Base-by-base conservation (phyloP, 2,797 vertebrate species). In the Clarias platycephalus region DNA sequence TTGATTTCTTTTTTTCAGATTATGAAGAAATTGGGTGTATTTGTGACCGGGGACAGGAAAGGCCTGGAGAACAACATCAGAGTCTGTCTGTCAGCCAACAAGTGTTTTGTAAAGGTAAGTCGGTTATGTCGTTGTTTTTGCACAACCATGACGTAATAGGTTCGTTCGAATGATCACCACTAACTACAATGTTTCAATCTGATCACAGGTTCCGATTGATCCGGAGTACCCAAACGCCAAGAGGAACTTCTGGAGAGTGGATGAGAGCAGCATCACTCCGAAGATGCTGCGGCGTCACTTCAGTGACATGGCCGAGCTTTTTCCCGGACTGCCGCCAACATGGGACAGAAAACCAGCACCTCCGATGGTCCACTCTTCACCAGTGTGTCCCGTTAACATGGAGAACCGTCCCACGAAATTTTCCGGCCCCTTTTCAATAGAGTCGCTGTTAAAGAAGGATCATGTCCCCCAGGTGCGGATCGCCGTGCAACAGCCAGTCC, bases 221-320 rank as follows among this genome's bases (percentile, higher is more conserved):
- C 89, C 89, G 24, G 79, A 89, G 24, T 86, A 82, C 13, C 60
- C 84, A 15, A 87, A 88, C 37, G 88, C 91, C 22, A 93, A 91
- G 80, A 93, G 86, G 53, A 95, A 93, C 90, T 94, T 90, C 86
- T 94, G 94, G 94, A 94, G 91, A 88, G 90, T 95, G 77, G 93
- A 95, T 57, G 78, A 86, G 44, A 86, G 79, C 83, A 89, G 89
- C 64, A 93, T 95, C 86, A 93, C 94, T 12, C 85, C 82, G 3
- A 94, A 94, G 89, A 94, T 94, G 93, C 90, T 92, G 70, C 93
- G 91, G 20, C 92, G 94, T 58, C 94, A 95, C 87, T 94, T 95
- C 80, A 92, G 89, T 68, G 90, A 88, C 2, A 86, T 92, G 76
- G 87, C 91, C 84, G 88, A 91, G 16, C 70, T 91, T 82, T 93